Evolutionary conservation across 1,140 invertebrate genomes (phyloP).

Genomic region (Akabosia matsudoensis): DNA sequence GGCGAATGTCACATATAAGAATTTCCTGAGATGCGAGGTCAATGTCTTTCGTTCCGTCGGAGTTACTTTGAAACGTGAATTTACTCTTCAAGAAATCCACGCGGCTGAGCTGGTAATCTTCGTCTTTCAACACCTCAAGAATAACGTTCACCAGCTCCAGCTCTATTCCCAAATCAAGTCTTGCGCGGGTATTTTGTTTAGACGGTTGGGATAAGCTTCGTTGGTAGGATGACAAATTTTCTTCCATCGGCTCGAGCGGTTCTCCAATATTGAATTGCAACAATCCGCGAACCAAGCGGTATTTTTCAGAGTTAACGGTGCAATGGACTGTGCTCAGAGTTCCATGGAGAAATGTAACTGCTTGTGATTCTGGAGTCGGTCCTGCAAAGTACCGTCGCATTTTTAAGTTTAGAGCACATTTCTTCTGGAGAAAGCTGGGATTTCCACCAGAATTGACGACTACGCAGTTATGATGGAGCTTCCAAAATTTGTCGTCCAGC

Average conservation of each 20-base stretch:
- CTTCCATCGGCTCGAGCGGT: constrained; percentile 59
- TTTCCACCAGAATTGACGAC: constrained; percentile 46
- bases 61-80: constrained; percentile 76
- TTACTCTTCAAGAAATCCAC: constrained; percentile 89
- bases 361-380: constrained; percentile 35
- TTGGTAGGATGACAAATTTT: not conserved
- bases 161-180: constrained; percentile 58
- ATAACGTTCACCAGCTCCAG: constrained; percentile 86
- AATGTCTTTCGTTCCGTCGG: constrained; percentile 83
- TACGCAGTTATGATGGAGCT: constrained; percentile 26
- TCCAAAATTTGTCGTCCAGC: constrained; percentile 35
- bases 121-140: constrained; percentile 61
- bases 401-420: constrained; percentile 72
- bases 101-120: constrained; percentile 68
- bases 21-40: constrained; percentile 92
- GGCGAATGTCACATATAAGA: constrained; percentile 76
- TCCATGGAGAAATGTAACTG: constrained; percentile 69
- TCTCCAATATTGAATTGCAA: constrained; percentile 91
- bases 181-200: not conserved
- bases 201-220: constrained; percentile 47
- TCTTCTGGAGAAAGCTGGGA: constrained; percentile 69
- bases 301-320: constrained; percentile 78
- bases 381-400: constrained; percentile 60
- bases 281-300: constrained; percentile 76
- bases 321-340: constrained; percentile 79